Conservation (phyloP, 35 echinoderm and acorn worm species). For the Heliocidaris erythrogramma region DNA sequence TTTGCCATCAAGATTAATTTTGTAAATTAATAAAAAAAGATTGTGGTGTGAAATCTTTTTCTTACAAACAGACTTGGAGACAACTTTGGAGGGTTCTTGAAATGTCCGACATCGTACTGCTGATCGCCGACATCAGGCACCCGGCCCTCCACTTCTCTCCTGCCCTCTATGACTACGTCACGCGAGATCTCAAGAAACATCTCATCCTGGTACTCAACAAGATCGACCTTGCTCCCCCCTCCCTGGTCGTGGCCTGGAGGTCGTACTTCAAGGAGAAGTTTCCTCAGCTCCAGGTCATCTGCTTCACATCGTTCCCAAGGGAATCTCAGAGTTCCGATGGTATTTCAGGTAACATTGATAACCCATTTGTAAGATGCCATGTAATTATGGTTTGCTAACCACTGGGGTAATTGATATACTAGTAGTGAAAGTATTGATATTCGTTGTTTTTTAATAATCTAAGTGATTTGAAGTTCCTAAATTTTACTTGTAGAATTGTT, state of each 20-base stretch:
- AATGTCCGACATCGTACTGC: slow-evolving; percentile 93
- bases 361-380: too few species aligned
- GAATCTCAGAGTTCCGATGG: slow-evolving; percentile 55
- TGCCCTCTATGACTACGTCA: slow-evolving; percentile 93
- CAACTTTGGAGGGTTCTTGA: slow-evolving; percentile 95
- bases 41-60: not conserved
- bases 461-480: too few species aligned
- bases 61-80: slow-evolving; percentile 84
- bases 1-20: too few species aligned
- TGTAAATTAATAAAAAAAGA: too few species aligned
- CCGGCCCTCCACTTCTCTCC: slow-evolving; percentile 94
- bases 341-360: slow-evolving; percentile 6
- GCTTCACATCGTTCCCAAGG: slow-evolving; percentile 93
- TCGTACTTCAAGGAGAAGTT: slow-evolving; percentile 89
- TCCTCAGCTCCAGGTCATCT: slow-evolving; percentile 78
- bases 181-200: slow-evolving; percentile 86
- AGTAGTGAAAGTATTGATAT: too few species aligned
- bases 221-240: slow-evolving; percentile 91
- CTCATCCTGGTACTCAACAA: slow-evolving; percentile 92
- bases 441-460: too few species aligned
- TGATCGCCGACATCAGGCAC: slow-evolving; percentile 92
- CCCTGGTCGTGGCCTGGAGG: slow-evolving; percentile 89
- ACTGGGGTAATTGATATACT: too few species aligned
- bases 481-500: too few species aligned
- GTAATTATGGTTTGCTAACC: too few species aligned